phyloP scores from a whole-genome alignment of 2,888 invertebrate genomes.

The Melinaea marsaeus region DNA sequence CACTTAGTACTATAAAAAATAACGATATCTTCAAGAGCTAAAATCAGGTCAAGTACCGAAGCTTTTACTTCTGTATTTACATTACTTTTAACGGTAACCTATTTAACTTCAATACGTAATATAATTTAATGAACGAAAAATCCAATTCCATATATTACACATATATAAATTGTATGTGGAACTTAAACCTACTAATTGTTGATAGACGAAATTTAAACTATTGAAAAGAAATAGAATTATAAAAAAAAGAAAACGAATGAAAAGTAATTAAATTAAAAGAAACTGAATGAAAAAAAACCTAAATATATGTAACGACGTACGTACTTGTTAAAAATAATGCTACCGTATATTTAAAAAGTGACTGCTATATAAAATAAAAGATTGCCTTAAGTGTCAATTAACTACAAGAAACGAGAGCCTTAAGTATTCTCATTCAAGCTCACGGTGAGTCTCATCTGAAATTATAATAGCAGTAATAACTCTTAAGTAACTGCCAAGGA shows the following conservation, averaged over 20 bases:
- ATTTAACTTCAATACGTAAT: too few species aligned
- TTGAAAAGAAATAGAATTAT: too few species aligned
- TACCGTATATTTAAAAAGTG: not conserved
- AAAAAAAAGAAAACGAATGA: too few species aligned
- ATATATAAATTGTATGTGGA: too few species aligned
- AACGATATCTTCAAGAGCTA: not conserved
- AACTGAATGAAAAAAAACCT: not conserved
- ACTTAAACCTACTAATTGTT: too few species aligned
- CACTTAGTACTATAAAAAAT: not conserved
- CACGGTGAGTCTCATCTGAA: slow-evolving; percentile 17
- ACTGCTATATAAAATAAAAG: not conserved
- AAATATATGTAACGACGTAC: not conserved
- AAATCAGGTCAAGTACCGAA: slow-evolving; percentile 2
- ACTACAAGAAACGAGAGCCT: not conserved
- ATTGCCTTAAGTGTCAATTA: slow-evolving; percentile 5
- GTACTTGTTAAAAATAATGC: not conserved
- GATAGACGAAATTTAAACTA: too few species aligned
- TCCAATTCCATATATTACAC: too few species aligned
- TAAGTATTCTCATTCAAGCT: slow-evolving; percentile 1
- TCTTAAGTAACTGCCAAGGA: slow-evolving; percentile 19
- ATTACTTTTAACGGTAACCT: too few species aligned
- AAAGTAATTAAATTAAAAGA: not conserved
- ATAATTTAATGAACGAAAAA: too few species aligned
- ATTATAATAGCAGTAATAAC: slow-evolving; percentile 25
- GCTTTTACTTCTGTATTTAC: slow-evolving; percentile 1